A percentile compares a stretch with the other conserved stretches of the same genome.
Conservation (phyloP, 37 sponge, comb jelly and placozoan species). For the Aplysina aerophoba region DNA sequence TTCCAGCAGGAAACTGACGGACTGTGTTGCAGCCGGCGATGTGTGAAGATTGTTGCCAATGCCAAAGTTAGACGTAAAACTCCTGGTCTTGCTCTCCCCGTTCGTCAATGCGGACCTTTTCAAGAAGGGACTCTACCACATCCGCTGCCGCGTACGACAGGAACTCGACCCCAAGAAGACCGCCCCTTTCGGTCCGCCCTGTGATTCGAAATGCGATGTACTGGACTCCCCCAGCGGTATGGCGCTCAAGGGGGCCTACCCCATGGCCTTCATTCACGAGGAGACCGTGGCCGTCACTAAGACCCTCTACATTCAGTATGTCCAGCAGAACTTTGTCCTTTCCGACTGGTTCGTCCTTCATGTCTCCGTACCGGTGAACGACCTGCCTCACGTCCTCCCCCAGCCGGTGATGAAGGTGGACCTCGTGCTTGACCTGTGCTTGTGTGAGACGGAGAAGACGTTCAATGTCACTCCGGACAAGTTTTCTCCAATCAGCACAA, state of each 20-base stretch:
- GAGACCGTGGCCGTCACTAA: constrained; percentile 63
- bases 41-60: constrained; percentile 22
- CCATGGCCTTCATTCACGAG: constrained; percentile 50
- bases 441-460: constrained; percentile 44
- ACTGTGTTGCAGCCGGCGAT: neutral
- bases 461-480: constrained; percentile 42
- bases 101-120: constrained; percentile 77
- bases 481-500: constrained; percentile 47
- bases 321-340: constrained; percentile 60
- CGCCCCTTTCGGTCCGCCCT: constrained; percentile 23
- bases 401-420: constrained; percentile 17
- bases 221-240: constrained; percentile 6
- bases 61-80: constrained; percentile 60
- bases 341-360: constrained; percentile 70
- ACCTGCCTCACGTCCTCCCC: constrained; percentile 25
- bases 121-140: constrained; percentile 76
- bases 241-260: constrained; percentile 39
- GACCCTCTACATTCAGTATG: constrained; percentile 70
- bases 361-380: constrained; percentile 38
- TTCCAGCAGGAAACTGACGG: constrained; percentile 9
- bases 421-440: constrained; percentile 60
- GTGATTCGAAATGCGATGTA: constrained; percentile 10
- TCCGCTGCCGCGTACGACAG: constrained; percentile 52
- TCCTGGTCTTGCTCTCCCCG: constrained; percentile 68
- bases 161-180: constrained; percentile 8